These are phyloP conservation scores for Cenopis cana DNA, from an alignment of 2,888 invertebrate genomes.

Conservation along the genomic window DNA sequence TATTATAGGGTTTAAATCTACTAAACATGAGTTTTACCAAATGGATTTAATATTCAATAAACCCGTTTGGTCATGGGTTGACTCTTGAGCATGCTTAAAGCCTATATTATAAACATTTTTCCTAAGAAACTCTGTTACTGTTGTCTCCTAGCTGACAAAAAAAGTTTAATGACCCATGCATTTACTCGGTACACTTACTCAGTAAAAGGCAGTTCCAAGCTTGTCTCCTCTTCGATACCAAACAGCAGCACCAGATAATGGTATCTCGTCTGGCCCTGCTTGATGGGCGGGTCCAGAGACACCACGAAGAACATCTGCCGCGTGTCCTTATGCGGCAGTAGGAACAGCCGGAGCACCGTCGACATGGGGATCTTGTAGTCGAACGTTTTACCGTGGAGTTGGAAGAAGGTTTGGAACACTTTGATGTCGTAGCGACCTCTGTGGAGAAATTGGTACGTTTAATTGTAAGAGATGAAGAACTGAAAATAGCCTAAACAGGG, in stretches of 20 bases:
- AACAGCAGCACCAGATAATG: conserved; percentile 98
- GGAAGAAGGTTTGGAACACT: conserved; percentile 90
- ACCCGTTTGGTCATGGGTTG: too few relatives aligned
- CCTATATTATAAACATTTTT: too few relatives aligned
- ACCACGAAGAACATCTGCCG: conserved; percentile 99
- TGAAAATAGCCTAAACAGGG: too few relatives aligned
- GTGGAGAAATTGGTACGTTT: conserved; percentile 56
- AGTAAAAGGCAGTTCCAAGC: conserved; percentile 95
- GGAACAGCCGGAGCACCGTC: conserved; percentile 96
- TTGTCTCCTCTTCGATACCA: conserved; percentile 96
- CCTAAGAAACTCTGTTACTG: too few relatives aligned
- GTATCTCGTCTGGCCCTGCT: conserved; percentile 99
- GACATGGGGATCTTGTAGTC: conserved; percentile 99
- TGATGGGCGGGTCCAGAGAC: conserved; percentile 99
- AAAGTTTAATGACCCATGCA: neutral
- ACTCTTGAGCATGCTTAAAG: too few relatives aligned
- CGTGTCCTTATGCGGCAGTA: conserved; percentile 98
- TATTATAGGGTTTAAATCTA: too few relatives aligned
- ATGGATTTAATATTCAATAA: too few relatives aligned
- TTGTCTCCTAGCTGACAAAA: too few relatives aligned
- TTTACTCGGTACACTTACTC: conserved; percentile 87
- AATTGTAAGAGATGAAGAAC: neutral
- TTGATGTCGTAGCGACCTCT: conserved; percentile 99
- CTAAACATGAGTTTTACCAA: too few relatives aligned
- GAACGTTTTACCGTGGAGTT: conserved; percentile 97